Conservation (phyloP, 92 coral and sea anemone genomes). For the Nematostella vectensis region DNA sequence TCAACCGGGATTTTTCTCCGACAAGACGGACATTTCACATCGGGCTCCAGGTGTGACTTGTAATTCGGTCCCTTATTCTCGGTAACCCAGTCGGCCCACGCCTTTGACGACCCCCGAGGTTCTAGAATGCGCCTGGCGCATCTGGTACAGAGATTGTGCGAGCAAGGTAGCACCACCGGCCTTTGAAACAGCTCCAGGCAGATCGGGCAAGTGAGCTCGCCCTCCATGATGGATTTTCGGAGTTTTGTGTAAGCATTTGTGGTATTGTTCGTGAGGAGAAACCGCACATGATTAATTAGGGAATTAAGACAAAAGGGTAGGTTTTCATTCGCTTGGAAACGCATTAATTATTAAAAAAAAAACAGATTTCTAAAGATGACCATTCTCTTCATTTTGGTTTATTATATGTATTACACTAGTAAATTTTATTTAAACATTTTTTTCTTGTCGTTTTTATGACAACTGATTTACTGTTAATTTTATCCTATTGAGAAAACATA, state of each 20-base stretch:
- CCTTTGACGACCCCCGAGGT: constrained; percentile 72
- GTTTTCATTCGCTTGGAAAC: too few species aligned
- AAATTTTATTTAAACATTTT: too few species aligned
- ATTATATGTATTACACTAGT: too few species aligned
- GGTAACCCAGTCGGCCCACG: constrained; percentile 79
- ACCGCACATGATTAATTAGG: too few species aligned
- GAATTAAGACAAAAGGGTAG: too few species aligned
- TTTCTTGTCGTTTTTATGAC: too few species aligned
- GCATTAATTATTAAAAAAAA: too few species aligned
- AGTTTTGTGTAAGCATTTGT: neutral
- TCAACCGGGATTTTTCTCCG: constrained; percentile 70
- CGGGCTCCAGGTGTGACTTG: constrained; percentile 79
- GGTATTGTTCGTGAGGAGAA: too few species aligned
- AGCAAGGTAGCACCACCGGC: constrained; percentile 79
- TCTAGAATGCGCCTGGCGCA: constrained; percentile 73
- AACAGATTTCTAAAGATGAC: too few species aligned
- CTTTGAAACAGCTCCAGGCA: constrained; percentile 67
- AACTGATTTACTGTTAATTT: too few species aligned
- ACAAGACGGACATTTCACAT: constrained; percentile 80
- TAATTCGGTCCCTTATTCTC: constrained; percentile 35
- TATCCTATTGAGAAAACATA: too few species aligned
- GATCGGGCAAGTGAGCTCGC: constrained; percentile 74
- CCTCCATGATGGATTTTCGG: constrained; percentile 34
- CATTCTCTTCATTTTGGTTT: too few species aligned
- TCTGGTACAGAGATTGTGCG: constrained; percentile 72